A percentile compares a stretch with the other conserved stretches of the same genome.
Evolutionary conservation across 2,888 invertebrate genomes (phyloP).

Genomic region (Archaeoteleia sp.): DNA sequence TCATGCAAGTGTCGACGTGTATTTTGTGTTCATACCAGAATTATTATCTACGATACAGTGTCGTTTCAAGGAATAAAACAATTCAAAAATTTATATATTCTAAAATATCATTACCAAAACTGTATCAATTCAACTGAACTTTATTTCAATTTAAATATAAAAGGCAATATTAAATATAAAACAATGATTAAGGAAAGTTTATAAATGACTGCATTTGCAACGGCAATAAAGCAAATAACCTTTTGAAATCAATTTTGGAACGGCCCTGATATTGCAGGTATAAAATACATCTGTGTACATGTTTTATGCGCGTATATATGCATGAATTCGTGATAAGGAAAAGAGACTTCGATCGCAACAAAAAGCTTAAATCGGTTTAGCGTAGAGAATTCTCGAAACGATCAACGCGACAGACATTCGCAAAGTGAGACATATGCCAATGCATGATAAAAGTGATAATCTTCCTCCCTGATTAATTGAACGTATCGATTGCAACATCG

Average conservation of each 20-base stretch:
- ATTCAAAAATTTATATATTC: too few relatives aligned
- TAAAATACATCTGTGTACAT: neutral
- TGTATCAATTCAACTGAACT: too few relatives aligned
- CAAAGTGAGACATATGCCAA: constrained; percentile 23
- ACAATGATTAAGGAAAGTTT: too few relatives aligned
- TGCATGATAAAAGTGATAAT: constrained; percentile 38
- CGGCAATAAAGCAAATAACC: too few relatives aligned
- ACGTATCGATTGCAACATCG: constrained; percentile 11
- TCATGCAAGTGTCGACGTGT: constrained; percentile 28
- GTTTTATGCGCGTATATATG: neutral
- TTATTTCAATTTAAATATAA: too few relatives aligned
- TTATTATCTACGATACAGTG: constrained; percentile 8
- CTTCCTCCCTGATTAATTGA: constrained; percentile 14
- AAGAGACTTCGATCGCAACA: constrained; percentile 3
- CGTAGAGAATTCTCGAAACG: constrained; percentile 15
- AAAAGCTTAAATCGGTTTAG: constrained; percentile 12
- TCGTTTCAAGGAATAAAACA: constrained; percentile 10
- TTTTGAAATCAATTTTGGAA: neutral
- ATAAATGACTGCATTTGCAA: too few relatives aligned
- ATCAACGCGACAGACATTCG: constrained; percentile 26
- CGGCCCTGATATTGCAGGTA: neutral
- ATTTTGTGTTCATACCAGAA: constrained; percentile 25
- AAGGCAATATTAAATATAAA: too few relatives aligned
- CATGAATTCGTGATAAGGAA: constrained; percentile 1
- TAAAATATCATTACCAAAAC: too few relatives aligned